Conservation (phyloP, 2,797 vertebrate genomes). For the Melanotaenia trifasciata region DNA sequence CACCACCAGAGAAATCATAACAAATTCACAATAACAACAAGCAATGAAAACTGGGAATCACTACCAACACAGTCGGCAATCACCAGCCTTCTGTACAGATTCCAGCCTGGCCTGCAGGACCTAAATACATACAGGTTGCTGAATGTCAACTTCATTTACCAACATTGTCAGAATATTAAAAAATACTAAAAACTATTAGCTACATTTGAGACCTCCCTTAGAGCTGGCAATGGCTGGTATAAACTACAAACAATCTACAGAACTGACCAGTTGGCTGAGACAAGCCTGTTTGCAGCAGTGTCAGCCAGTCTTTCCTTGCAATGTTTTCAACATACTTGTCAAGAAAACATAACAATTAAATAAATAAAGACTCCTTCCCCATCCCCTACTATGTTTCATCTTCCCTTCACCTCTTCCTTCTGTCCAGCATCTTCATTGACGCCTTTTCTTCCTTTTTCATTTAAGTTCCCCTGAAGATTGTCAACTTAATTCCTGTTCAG, state of each 20-base stretch:
- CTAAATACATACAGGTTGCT: background rate
- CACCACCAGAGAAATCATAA: background rate
- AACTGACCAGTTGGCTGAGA: too few relatives aligned
- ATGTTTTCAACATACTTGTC: too few relatives aligned
- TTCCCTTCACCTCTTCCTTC: conserved; percentile 9
- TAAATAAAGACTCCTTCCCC: too few relatives aligned
- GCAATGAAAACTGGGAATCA: background rate
- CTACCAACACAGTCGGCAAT: background rate
- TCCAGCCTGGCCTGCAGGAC: background rate
- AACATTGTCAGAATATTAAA: background rate
- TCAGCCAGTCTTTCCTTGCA: too few relatives aligned
- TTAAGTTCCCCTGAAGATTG: conserved; percentile 46
- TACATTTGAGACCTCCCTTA: background rate
- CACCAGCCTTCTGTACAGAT: background rate
- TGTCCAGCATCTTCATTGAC: conserved; percentile 24
- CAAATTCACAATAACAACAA: background rate
- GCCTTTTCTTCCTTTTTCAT: conserved; percentile 15
- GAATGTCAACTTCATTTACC: background rate
- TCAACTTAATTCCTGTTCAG: conserved; percentile 52
- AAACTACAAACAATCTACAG: too few relatives aligned
- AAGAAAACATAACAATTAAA: too few relatives aligned
- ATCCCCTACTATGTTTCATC: background rate
- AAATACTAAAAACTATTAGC: background rate
- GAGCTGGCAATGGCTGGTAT: too few relatives aligned
- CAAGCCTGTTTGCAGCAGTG: too few relatives aligned